Conservation (phyloP, 2,888 invertebrate species). For the Cryptocephalus primarius region DNA sequence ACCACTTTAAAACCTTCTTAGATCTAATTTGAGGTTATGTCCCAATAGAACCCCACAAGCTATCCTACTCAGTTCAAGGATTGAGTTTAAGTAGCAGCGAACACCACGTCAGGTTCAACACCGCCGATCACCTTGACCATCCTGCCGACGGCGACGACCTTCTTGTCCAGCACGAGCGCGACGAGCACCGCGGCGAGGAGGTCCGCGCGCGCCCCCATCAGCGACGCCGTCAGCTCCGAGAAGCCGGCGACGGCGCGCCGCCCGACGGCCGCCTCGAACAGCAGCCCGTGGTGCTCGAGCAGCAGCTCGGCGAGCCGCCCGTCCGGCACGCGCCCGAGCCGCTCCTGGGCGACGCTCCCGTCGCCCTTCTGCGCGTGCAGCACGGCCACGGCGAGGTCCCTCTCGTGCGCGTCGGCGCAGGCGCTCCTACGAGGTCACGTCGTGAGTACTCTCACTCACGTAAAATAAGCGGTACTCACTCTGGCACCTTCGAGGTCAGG, state of each 20-base stretch:
- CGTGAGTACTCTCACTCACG: no score
- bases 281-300: slow-evolving; percentile 39
- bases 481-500: slow-evolving; percentile 26
- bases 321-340: slow-evolving; percentile 36
- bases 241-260: slow-evolving; percentile 30
- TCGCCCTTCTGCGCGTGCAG: slow-evolving; percentile 44
- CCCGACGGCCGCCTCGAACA: slow-evolving; percentile 38
- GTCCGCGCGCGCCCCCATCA: slow-evolving; percentile 40
- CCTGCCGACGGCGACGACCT: slow-evolving; percentile 36
- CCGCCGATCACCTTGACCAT: slow-evolving; percentile 28
- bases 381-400: slow-evolving; percentile 38
- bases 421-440: no score
- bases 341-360: slow-evolving; percentile 36
- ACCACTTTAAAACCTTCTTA: no score
- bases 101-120: no score
- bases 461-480: slow-evolving; percentile 17
- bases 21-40: no score
- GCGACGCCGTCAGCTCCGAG: slow-evolving; percentile 43
- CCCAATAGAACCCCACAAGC: no score
- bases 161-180: slow-evolving; percentile 36
- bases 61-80: no score
- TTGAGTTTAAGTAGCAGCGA: no score
- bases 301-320: slow-evolving; percentile 34
- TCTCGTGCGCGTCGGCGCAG: slow-evolving; percentile 22
- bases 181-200: slow-evolving; percentile 40